These are phyloP conservation scores for Petaurus breviceps DNA, from an alignment of 2,113 vertebrate species.

Conservation along the genomic window DNA sequence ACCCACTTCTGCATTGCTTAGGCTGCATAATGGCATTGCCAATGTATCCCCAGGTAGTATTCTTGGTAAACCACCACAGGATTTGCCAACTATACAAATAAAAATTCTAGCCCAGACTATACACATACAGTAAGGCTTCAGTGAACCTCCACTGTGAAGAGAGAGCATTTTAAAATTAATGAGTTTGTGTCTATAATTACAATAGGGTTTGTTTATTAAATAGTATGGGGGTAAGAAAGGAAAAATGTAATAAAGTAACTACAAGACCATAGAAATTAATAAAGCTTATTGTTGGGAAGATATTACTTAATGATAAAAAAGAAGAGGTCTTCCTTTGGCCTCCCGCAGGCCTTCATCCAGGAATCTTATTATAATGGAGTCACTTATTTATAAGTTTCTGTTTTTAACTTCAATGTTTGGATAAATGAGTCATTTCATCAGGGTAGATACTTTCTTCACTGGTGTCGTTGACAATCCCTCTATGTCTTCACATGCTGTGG, in stretches of 20 bases:
- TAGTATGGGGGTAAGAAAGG: background rate
- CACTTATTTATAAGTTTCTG: background rate
- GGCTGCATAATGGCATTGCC: rapidly evolving
- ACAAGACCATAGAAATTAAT: conserved; percentile 34
- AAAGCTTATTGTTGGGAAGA: conserved; percentile 12
- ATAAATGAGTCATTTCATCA: too few species aligned
- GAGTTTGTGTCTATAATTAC: conserved; percentile 39
- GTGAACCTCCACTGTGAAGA: conserved; percentile 13
- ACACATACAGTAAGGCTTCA: background rate
- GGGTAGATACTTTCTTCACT: too few species aligned
- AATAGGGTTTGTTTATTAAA: conserved; percentile 37
- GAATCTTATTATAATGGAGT: background rate
- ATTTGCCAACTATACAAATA: conserved; percentile 8
- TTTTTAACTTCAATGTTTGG: too few species aligned
- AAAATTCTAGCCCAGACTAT: background rate
- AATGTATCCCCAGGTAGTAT: background rate
- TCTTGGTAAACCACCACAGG: background rate
- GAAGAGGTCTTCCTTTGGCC: background rate
- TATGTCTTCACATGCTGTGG: too few species aligned
- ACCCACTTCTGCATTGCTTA: background rate
- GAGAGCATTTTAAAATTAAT: conserved; percentile 38
- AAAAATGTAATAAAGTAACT: conserved; percentile 18
- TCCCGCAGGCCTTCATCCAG: background rate
- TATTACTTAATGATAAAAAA: conserved; percentile 33
- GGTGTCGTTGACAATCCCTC: too few species aligned